Evolutionary conservation across 2,113 vertebrate species (phyloP), one percentile per base, ranked within the genome.

Genomic region (Ranitomeya imitator): DNA sequence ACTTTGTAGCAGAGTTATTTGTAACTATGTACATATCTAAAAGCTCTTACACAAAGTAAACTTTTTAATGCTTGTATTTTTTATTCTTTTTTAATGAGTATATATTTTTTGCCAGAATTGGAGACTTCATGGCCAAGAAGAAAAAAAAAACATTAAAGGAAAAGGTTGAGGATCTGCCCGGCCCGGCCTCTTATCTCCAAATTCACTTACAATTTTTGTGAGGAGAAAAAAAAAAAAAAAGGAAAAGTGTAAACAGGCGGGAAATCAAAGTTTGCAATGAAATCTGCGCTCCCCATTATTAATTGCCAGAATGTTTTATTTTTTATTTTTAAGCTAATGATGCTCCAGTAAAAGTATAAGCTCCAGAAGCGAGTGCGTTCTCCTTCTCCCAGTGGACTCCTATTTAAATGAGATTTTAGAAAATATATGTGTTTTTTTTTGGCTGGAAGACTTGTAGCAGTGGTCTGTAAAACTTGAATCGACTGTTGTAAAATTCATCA

Each of bases 401-500:
- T 23, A 15, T 69, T 80, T 59, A 80, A 52, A 76, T 76, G 1
- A 76, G 73, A 52, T 76, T 76, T 74, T 45, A n/a, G n/a, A n/a
- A 52, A 21, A 21, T 21, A 10, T 77, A 76, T 77, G 7, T 54
- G 13, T 52, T 52, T 77, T 18, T 80, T 63, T 82, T 37, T 6
- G 14, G n/a, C 16, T 21, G 8, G 10, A 21, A 21, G 74, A 71
- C 23, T 7, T 19, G 51, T 51, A 37, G 19, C 55, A 2, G 55
- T 4, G 55, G n/a, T 31, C 59, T 63, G 23, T 31, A 82, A 82
- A 83, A 83, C 80, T 65, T 83, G 60, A 69, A 69, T 83, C 63
- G 13, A 54, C 63, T 84, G 21, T 71, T 21, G 82, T 55, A 69
- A 65, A 54, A 84, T 71, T 26, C n/a, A 55, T 55, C 23, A 69